Evolutionary conservation across 2,797 vertebrate genomes (phyloP).

Genomic region (Pangasius mekongensis): DNA sequence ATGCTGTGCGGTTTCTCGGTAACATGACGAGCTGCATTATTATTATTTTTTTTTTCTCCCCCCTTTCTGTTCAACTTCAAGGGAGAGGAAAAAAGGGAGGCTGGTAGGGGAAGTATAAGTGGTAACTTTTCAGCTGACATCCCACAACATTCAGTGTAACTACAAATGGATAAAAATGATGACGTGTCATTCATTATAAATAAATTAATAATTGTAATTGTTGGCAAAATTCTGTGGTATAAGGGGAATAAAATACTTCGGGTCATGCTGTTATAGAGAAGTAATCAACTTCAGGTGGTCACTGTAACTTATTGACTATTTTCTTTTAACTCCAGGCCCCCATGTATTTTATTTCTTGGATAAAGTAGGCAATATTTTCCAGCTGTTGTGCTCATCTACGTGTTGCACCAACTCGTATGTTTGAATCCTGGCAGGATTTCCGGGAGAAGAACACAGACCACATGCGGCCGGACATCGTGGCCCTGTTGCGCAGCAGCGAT

Average conservation of each 20-base stretch:
- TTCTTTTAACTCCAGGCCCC: not conserved
- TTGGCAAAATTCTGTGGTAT: not conserved
- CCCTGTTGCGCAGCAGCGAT: constrained; percentile 90
- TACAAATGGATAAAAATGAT: not conserved
- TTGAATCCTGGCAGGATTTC: constrained; percentile 83
- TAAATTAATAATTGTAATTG: not conserved
- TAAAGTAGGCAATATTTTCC: not conserved
- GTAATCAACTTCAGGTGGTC: not conserved
- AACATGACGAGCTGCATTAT: not conserved
- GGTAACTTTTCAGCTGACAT: not conserved
- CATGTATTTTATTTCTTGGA: not conserved
- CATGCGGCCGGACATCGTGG: constrained; percentile 97
- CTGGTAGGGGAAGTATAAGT: not conserved
- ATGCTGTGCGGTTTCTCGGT: not conserved
- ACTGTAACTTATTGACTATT: not conserved
- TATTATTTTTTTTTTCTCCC: too few relatives aligned
- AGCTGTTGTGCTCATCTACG: not conserved
- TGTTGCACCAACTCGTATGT: not conserved
- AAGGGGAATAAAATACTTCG: not conserved
- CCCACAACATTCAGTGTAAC: not conserved
- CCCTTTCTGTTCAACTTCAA: not conserved
- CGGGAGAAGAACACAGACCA: constrained; percentile 98
- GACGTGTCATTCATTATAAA: not conserved
- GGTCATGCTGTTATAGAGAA: not conserved
- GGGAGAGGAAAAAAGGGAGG: not conserved